Evolutionary conservation across 2,113 vertebrate genomes (phyloP), one percentile per base, ranked within the genome.

Genomic region (Polyodon spathula): DNA sequence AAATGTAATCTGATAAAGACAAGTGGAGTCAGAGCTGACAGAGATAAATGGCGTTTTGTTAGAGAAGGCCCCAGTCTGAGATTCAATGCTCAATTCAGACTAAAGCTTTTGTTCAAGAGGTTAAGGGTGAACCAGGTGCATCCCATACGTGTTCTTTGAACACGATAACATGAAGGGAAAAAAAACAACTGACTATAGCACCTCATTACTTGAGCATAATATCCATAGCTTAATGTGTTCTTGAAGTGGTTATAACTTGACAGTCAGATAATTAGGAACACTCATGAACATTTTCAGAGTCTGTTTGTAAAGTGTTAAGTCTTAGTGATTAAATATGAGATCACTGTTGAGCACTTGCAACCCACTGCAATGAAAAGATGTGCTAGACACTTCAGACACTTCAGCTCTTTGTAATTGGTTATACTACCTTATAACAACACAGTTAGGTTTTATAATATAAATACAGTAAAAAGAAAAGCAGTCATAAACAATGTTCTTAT

Each of bases 191-290:
- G 62, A 64, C 52, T 63, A 53, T 43, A 63, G 55, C 63, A 75
- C 67, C 77, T 78, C 68, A 78, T 84, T 84, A 77, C 62, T 74
- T 80, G 67, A 61, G 64, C 75, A 69, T 83, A 82, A 86, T 74
- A 84, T 67, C 76, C 63, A 52, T 64, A 70, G 66, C 70, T 78
- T 85, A 74, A 85, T 86, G 85, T 82, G 81, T 87, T 78, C 82
- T 70, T 74, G 63, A 75, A 85, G 77, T 74, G 72, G 83, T 88
- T 86, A 84, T 77, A 76, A 76, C 74, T 81, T 70, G 67, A 70
- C 68, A 73, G 88, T 80, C 73, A 78, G 73, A 80, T 86, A 86
- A 90, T 88, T 88, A 87, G 78, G 56, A 78, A 54, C 63, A 76
- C 70, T 78, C 73, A 79, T 86, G 80, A 83, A 81, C 68, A 79